These are phyloP conservation scores for Leptodactylus fuscus DNA, from an alignment of 2,113 vertebrate species.

Conservation along the genomic window DNA sequence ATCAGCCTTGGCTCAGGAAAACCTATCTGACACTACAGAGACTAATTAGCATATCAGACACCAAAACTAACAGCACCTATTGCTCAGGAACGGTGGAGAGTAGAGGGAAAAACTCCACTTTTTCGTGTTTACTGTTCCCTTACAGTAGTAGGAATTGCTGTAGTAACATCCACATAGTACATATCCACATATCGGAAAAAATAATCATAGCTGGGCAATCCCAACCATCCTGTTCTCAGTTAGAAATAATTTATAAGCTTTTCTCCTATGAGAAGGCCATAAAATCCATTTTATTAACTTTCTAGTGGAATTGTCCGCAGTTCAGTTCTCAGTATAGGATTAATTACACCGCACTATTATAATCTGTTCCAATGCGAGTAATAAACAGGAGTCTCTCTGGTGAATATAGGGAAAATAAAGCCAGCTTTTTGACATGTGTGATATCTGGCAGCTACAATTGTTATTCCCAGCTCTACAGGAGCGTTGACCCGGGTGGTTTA, in stretches of 20 bases:
- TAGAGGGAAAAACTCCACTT: too few relatives aligned
- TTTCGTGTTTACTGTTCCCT: too few relatives aligned
- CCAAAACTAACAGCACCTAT: too few relatives aligned
- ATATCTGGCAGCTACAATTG: background rate
- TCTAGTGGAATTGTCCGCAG: slow-evolving; percentile 62
- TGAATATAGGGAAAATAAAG: slow-evolving; percentile 1
- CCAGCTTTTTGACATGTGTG: fast-evolving
- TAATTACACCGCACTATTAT: slow-evolving; percentile 63
- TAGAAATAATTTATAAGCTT: background rate
- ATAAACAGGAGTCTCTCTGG: background rate
- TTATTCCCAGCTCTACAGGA: slow-evolving; percentile 27
- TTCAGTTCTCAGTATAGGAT: slow-evolving; percentile 64
- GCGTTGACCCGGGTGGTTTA: slow-evolving; percentile 14
- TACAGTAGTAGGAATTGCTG: too few relatives aligned
- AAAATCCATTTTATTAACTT: slow-evolving; percentile 60
- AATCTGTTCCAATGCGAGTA: background rate
- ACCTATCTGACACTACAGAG: too few relatives aligned
- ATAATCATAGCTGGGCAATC: background rate
- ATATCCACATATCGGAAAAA: too few relatives aligned
- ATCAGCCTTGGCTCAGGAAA: too few relatives aligned
- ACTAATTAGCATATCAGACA: too few relatives aligned
- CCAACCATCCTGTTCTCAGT: too few relatives aligned
- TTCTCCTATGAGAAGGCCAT: background rate
- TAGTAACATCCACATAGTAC: too few relatives aligned
- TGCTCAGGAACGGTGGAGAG: too few relatives aligned